phyloP scores from a whole-genome alignment of 2,113 vertebrate genomes.

The Stigmatopora argus region DNA sequence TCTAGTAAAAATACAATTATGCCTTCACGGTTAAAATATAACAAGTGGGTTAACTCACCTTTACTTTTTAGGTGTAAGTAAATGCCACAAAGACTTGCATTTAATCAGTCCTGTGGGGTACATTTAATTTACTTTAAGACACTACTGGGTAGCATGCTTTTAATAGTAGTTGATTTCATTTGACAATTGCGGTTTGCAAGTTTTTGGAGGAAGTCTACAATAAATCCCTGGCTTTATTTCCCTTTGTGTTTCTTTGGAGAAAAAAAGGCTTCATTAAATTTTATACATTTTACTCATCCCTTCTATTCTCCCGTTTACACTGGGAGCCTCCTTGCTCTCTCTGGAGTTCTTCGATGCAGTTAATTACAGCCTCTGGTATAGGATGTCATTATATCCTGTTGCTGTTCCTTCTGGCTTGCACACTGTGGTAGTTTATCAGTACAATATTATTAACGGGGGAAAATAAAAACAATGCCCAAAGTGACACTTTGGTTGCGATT shows the following conservation, averaged over 20 bases:
- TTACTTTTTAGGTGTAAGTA: not conserved
- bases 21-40: not conserved
- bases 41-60: not conserved
- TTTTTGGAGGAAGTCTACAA: not conserved
- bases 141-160: not conserved
- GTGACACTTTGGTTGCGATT: not conserved
- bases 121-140: not conserved
- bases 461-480: not conserved
- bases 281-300: slow-evolving; percentile 33
- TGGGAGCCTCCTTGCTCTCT: slow-evolving; percentile 23
- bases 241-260: not conserved
- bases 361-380: slow-evolving; percentile 66
- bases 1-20: not conserved
- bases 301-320: slow-evolving; percentile 17
- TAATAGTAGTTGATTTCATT: not conserved
- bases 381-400: slow-evolving; percentile 57
- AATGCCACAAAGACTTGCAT: not conserved
- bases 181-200: not conserved
- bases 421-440: slow-evolving; percentile 48
- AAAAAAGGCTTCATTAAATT: slow-evolving; percentile 1
- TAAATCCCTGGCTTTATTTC: not conserved
- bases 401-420: slow-evolving; percentile 58
- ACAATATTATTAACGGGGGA: not conserved
- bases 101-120: not conserved
- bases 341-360: slow-evolving; percentile 50